phyloP scores from a whole-genome alignment of 2,113 vertebrate species.

The Cyprinodon variegatus region DNA sequence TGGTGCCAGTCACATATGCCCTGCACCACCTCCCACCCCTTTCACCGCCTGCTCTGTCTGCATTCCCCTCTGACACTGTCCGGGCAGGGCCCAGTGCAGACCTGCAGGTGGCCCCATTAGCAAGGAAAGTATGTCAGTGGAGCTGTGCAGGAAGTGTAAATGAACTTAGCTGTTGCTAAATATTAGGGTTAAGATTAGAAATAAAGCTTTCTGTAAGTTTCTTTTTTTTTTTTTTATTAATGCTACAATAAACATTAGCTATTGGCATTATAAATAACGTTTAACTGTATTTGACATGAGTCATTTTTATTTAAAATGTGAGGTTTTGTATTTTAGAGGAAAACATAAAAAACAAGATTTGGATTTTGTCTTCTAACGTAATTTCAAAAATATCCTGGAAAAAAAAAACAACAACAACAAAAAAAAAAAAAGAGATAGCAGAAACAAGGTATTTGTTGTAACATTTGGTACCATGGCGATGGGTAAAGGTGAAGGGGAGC shows the following conservation, averaged over 20 bases:
- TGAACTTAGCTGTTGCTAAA: conserved; percentile 69
- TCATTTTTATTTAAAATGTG: not conserved
- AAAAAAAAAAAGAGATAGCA: not conserved
- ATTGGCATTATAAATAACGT: not conserved
- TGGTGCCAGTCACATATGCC: conserved; percentile 79
- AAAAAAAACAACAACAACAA: not conserved
- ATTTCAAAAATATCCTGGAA: not conserved
- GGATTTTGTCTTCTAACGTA: not conserved
- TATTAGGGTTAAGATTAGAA: conserved; percentile 27
- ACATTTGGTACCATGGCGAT: conserved; percentile 3
- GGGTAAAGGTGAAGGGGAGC: not conserved
- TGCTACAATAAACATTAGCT: not conserved
- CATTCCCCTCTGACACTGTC: conserved; percentile 75
- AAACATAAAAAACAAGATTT: not conserved
- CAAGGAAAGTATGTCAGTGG: conserved; percentile 78
- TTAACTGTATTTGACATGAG: not conserved
- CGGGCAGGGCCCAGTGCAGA: conserved; percentile 63
- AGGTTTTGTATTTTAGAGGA: not conserved
- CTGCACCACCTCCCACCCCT: conserved; percentile 62
- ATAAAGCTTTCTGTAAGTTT: not conserved
- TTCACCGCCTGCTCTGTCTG: conserved; percentile 72
- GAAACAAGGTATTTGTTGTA: not conserved
- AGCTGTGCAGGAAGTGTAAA: conserved; percentile 68
- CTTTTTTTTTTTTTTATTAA: not conserved
- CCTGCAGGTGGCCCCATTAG: conserved; percentile 81